These are phyloP conservation scores for Liopterus haemorrhoidalis DNA, from an alignment of 2,888 invertebrate species.

Conservation along the genomic window DNA sequence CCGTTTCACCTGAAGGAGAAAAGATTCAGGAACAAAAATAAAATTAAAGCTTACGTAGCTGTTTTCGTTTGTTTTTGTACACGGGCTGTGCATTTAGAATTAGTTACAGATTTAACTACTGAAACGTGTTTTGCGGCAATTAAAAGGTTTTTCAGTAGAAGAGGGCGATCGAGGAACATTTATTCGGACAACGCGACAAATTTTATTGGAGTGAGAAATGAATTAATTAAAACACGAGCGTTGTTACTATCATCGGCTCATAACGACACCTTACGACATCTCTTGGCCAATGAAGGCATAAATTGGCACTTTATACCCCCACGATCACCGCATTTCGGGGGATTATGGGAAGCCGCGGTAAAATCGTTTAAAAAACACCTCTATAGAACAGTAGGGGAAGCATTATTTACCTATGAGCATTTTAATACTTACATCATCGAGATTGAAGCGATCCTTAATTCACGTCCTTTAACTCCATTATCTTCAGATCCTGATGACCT, in stretches of 20 bases:
- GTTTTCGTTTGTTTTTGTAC: slow-evolving; percentile 21
- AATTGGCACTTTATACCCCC: slow-evolving; percentile 33
- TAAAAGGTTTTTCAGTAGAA: slow-evolving; percentile 26
- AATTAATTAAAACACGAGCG: slow-evolving; percentile 9
- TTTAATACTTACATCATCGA: slow-evolving; percentile 26
- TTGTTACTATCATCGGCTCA: neutral
- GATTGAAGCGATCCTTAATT: slow-evolving; percentile 30
- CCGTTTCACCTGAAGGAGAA: slow-evolving; percentile 23
- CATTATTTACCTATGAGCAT: slow-evolving; percentile 26
- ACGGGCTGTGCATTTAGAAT: slow-evolving; percentile 14
- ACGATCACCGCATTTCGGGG: slow-evolving; percentile 27
- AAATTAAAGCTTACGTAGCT: slow-evolving; percentile 18
- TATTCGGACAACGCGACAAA: slow-evolving; percentile 30
- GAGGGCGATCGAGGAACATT: slow-evolving; percentile 26
- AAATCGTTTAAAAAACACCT: slow-evolving; percentile 29
- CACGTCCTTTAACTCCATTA: slow-evolving; percentile 28
- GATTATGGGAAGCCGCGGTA: slow-evolving; percentile 15
- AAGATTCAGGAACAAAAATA: slow-evolving; percentile 13
- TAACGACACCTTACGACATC: neutral
- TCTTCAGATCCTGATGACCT: slow-evolving; percentile 29
- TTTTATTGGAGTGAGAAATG: slow-evolving; percentile 21
- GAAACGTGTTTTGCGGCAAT: slow-evolving; percentile 27
- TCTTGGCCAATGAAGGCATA: slow-evolving; percentile 17
- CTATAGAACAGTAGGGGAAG: slow-evolving; percentile 19
- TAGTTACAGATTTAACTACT: slow-evolving; percentile 11